phyloP scores from a whole-genome alignment of 2,797 vertebrate species.

The Poecilia wingei region DNA sequence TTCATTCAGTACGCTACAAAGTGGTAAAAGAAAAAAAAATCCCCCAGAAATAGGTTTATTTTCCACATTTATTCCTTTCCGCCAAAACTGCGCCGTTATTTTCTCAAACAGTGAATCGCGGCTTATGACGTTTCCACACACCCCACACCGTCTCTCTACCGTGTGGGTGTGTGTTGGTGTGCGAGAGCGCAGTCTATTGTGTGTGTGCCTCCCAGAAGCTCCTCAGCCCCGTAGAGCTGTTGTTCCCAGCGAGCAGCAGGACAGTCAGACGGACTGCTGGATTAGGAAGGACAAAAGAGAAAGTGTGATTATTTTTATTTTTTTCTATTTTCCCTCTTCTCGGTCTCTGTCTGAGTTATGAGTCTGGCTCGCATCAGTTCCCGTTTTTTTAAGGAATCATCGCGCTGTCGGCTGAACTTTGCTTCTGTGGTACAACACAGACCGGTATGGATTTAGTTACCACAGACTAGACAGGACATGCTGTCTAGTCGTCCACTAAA shows the following conservation, averaged over 20 bases:
- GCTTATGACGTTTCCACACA: conserved; percentile 36
- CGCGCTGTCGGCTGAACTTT: conserved; percentile 23
- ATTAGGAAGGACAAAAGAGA: conserved; percentile 60
- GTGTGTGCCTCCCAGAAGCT: conserved; percentile 56
- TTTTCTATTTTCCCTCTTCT: background rate
- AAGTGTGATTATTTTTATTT: conserved; percentile 40
- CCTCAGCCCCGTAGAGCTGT: conserved; percentile 60
- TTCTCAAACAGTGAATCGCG: conserved; percentile 11
- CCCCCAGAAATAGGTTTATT: conserved; percentile 50
- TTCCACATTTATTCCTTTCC: conserved; percentile 53
- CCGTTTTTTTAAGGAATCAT: background rate
- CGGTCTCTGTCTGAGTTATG: background rate
- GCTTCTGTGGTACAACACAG: conserved; percentile 10
- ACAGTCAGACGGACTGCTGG: conserved; percentile 56
- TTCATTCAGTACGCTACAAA: conserved; percentile 67
- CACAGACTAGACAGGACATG: conserved; percentile 50
- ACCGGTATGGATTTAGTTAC: conserved; percentile 67
- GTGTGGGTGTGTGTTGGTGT: conserved; percentile 28
- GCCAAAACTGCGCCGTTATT: conserved; percentile 14
- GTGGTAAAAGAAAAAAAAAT: background rate
- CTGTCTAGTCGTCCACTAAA: conserved; percentile 45
- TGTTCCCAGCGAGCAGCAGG: conserved; percentile 63
- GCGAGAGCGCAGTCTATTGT: conserved; percentile 26
- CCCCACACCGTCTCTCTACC: background rate
- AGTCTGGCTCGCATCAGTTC: conserved; percentile 10